Evolutionary conservation across 2,113 vertebrate genomes (phyloP), one percentile per base, ranked within the genome.

Genomic region (Trematocara unimaculatum): DNA sequence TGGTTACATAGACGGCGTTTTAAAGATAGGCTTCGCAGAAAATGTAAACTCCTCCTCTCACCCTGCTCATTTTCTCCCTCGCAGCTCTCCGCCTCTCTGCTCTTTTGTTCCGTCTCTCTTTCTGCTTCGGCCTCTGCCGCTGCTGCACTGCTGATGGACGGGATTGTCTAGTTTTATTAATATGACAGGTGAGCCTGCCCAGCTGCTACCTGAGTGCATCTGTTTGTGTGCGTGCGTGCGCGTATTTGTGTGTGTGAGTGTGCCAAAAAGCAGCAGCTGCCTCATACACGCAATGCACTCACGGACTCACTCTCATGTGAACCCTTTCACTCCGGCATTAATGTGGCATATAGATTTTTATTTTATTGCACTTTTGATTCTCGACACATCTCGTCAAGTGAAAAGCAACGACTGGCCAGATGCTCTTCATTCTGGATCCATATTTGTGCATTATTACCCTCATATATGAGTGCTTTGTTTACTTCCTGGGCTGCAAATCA

Each of bases 101-200:
- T 93, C 93, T 93, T 92, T 94, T 95, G 93, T 95, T 94, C 91
- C 2, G 7, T 84, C 79, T 70, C 80, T 90, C 87, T 87, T 90
- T 92, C 88, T 92, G 85, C 84, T 88, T 84, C 82, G 62, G 85
- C 84, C 79, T 85, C 87, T 88, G 87, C 89, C 20, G 80, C 79
- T 23, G 58, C 86, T 84, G 77, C 38, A 67, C 91, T 92, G 96
- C 93, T 96, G 96, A 96, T 93, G 86, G 96, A 96, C 89, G 91
- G 96, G 95, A 96, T 95, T 94, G 95, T 94, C 93, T 93, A 83
- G 89, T 94, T 95, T 95, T 94, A 93, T 95, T 94, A 93, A 95
- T 93, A 94, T 93, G 94, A 95, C 95, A 96, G 95, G 95, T 96
- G 95, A 96, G 95, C 88, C 92, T 77, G 85, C 89, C 92, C 96